Percentiles rank a stretch among this genome's conserved stretches.
These are phyloP conservation scores for Brachionus asplanchnoidis DNA, from an alignment of 1,140 invertebrate species.

Conservation along the genomic window DNA sequence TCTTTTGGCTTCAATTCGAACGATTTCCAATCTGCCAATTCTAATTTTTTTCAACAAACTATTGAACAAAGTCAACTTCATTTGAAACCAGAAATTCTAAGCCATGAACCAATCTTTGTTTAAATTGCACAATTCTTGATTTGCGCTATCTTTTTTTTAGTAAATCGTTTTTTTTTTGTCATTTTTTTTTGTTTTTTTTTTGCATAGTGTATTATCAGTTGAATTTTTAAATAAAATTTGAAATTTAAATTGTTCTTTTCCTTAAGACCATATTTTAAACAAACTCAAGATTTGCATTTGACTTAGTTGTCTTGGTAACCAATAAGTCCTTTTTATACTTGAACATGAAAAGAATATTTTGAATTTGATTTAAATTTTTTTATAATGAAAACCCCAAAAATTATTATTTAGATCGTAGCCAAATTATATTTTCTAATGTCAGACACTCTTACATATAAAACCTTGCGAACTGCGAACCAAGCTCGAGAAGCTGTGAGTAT, in stretches of 20 bases:
- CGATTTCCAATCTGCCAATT: constrained; percentile 1
- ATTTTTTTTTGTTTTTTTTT: constrained; percentile 31
- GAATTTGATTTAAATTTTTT: background rate
- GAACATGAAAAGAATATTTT: background rate
- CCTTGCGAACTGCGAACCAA: constrained; percentile 51
- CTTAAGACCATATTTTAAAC: background rate
- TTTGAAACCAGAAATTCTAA: background rate
- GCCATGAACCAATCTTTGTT: constrained; percentile 19
- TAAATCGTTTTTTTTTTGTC: background rate
- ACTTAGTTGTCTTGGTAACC: background rate
- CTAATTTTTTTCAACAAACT: background rate
- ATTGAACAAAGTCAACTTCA: background rate
- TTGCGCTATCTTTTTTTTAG: constrained; percentile 5
- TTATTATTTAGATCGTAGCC: background rate
- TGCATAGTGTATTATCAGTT: background rate
- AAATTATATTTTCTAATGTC: constrained; percentile 44
- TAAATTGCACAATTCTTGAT: background rate
- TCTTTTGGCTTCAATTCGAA: background rate
- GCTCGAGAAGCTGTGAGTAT: constrained; percentile 52
- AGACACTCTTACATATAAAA: constrained; percentile 51
- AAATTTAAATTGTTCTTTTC: background rate
- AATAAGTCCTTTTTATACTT: background rate
- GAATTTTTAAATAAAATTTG: background rate
- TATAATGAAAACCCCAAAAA: background rate
- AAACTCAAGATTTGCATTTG: background rate